Base-by-base conservation (phyloP, 2,113 vertebrate genomes). In the Coregonus clupeaformis region DNA sequence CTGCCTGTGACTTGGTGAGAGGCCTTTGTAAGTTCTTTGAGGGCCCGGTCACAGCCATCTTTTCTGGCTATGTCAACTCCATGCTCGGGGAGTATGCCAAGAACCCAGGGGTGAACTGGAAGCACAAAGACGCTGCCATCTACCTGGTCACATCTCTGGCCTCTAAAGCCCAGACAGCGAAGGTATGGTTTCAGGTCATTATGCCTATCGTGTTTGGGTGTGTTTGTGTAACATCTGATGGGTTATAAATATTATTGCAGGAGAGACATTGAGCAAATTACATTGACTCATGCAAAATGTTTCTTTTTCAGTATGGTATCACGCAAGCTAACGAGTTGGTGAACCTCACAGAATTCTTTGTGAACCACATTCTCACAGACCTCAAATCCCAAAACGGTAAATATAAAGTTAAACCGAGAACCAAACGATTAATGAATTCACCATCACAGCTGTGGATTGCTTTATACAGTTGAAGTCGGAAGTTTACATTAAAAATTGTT, bases 301-400 rank as follows among this genome's bases (percentile, higher is more conserved):
- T 36, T 72, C 5, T 72, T 82, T 89, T 86, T 75, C 84, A 99
- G 97, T 97, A 98, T 88, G 98, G 97, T 82, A 99, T 99, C 90
- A 99, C 98, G 45, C 97, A 99, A 94, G 97, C 98, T 68, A 99
- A 99, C 79, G 97, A 99, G 91, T 89, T 99, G 59, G 98, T 99
- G 81, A 98, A 99, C 87, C 86, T 99, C 68, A 95, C 92, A 1
- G 97, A 99, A 75, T 99, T 99, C 92, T 99, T 99, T 83, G 94
- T 97, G 77, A 98, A 95, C 90, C 96, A 99, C 81, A 99, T 99
- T 89, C 94, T 96, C 1, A 89, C 96, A 64, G 97, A 99, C 80
- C 88, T 99, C 76, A 97, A 98, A 80, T 98, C 97, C 73, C 81
- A 92, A 30, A 98, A 95, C 80, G 94, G 98, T 99, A 89, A 94